Percentiles rank a stretch among this genome's conserved stretches.
Evolutionary conservation across 2,888 invertebrate genomes (phyloP).

Genomic region (Euplagia quadripunctaria): DNA sequence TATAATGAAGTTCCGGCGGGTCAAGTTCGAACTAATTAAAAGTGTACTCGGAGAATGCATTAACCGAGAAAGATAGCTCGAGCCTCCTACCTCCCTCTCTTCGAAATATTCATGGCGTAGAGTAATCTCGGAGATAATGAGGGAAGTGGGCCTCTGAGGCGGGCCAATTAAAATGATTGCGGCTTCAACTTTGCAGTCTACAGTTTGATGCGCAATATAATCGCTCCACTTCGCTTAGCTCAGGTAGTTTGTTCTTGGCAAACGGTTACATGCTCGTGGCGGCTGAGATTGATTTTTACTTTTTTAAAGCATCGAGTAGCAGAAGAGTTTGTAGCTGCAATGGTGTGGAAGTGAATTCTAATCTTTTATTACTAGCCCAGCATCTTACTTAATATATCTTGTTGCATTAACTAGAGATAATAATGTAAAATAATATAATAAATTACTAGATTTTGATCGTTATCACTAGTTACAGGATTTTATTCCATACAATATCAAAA

Average conservation of each 20-base stretch:
- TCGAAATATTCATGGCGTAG: conserved; percentile 55
- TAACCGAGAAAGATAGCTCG: conserved; percentile 31
- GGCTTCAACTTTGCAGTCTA: conserved; percentile 40
- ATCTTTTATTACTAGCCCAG: background rate
- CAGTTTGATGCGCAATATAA: conserved; percentile 52
- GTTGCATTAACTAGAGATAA: no score
- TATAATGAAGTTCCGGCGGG: conserved; percentile 48
- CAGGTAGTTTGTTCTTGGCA: conserved; percentile 44
- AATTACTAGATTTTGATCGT: background rate
- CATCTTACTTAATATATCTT: background rate
- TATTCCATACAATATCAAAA: background rate
- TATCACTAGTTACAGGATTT: background rate
- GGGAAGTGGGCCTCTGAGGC: conserved; percentile 53
- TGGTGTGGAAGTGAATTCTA: background rate
- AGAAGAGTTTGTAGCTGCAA: no score
- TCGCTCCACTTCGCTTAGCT: conserved; percentile 24
- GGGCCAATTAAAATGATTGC: conserved; percentile 62
- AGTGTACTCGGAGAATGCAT: conserved; percentile 50
- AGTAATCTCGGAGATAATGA: conserved; percentile 57
- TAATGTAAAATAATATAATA: no score
- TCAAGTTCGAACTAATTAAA: conserved; percentile 60
- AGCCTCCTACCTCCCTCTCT: conserved; percentile 5
- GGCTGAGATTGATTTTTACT: conserved; percentile 23
- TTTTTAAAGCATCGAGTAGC: conserved; percentile 13
- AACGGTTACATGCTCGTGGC: conserved; percentile 24